phyloP scores from a whole-genome alignment of 2,113 vertebrate species.

The Gallinago media region DNA sequence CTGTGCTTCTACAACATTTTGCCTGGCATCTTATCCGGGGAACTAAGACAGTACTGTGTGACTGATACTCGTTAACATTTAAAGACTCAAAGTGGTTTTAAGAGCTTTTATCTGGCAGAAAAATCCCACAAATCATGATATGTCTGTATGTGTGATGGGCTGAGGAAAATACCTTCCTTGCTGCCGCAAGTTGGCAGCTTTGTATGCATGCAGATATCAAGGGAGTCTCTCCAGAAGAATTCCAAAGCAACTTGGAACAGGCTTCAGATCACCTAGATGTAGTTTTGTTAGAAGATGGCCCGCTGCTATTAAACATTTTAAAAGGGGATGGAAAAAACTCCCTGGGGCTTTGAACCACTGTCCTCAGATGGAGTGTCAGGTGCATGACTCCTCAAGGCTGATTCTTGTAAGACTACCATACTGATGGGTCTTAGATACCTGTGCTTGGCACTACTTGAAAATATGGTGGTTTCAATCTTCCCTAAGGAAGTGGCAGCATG shows the following conservation, averaged over 20 bases:
- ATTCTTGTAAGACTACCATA: neutral
- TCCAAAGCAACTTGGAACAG: neutral
- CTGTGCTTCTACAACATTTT: neutral
- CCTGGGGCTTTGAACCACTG: neutral
- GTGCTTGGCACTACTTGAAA: neutral
- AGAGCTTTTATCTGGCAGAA: neutral
- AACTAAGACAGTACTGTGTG: neutral
- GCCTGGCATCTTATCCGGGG: accelerated
- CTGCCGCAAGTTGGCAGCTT: neutral
- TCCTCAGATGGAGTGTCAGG: neutral
- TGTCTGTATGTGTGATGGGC: neutral
- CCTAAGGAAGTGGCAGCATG: neutral
- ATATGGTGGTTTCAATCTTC: neutral
- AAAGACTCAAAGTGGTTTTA: neutral
- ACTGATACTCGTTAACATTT: neutral
- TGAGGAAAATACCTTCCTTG: neutral
- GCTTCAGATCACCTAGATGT: neutral
- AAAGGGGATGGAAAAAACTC: neutral
- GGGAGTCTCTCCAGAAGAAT: neutral
- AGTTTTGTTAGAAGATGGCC: neutral
- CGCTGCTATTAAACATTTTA: neutral
- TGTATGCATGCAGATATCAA: neutral
- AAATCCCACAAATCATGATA: neutral
- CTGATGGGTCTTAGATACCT: neutral
- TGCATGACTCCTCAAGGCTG: neutral